Evolutionary conservation across 2,888 invertebrate species (phyloP).

Genomic region (Danaus chrysippus): DNA sequence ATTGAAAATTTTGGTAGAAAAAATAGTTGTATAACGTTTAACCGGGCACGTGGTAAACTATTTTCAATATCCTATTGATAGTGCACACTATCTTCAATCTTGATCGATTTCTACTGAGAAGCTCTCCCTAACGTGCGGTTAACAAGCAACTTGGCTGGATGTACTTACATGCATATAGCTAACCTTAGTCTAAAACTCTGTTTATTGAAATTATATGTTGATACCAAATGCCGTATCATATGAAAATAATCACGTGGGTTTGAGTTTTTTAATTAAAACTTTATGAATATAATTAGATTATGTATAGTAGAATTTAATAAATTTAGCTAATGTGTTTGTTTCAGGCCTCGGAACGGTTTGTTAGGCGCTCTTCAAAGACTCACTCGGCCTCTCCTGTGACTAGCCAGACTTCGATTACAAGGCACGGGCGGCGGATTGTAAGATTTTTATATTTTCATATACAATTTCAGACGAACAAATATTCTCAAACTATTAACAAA

Average conservation of each 20-base stretch:
- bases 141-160: conserved; percentile 15
- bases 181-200: neutral
- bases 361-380: conserved; percentile 66
- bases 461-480: neutral
- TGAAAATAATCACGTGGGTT: neutral
- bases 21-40: too few relatives aligned
- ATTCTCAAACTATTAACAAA: neutral
- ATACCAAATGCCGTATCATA: neutral
- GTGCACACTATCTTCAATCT: conserved; percentile 24
- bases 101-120: conserved; percentile 12
- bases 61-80: conserved; percentile 22
- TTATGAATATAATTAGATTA: neutral
- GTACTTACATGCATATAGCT: neutral
- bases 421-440: conserved; percentile 77
- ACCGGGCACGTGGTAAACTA: conserved; percentile 13
- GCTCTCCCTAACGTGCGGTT: conserved; percentile 15
- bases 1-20: too few relatives aligned
- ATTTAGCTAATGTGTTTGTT: conserved; percentile 41
- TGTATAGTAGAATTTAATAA: neutral
- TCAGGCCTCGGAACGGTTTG: conserved; percentile 67
- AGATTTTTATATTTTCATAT: conserved; percentile 34
- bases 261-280: neutral
- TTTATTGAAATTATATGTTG: neutral
- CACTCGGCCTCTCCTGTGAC: conserved; percentile 72
- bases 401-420: conserved; percentile 67